Evolutionary conservation across 2,113 vertebrate species (phyloP).

Genomic region (Polypterus bichir): DNA sequence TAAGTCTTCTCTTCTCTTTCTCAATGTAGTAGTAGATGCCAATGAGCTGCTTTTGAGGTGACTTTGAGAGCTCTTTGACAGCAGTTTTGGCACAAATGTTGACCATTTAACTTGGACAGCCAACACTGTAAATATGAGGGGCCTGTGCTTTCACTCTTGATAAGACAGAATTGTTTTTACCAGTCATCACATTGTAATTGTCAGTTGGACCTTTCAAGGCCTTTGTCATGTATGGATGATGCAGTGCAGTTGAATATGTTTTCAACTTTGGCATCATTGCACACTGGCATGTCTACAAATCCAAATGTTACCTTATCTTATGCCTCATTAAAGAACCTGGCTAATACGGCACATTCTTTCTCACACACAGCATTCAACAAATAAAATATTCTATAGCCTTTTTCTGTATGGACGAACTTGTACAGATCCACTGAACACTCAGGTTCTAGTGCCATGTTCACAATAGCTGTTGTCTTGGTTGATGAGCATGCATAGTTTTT

Average conservation of each 20-base stretch:
- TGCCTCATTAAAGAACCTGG: not conserved
- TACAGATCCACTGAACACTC: constrained; percentile 11
- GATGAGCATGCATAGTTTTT: no score
- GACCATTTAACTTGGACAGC: constrained; percentile 19
- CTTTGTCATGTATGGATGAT: constrained; percentile 22
- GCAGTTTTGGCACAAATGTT: constrained; percentile 26
- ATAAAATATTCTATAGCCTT: constrained; percentile 18
- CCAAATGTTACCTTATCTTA: not conserved
- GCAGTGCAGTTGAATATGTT: constrained; percentile 12
- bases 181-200: constrained; percentile 23
- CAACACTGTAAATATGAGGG: constrained; percentile 19
- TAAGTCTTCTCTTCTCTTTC: constrained; percentile 15
- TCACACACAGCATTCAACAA: constrained; percentile 6
- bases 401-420: constrained; percentile 19
- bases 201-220: constrained; percentile 22
- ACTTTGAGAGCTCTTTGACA: constrained; percentile 20
- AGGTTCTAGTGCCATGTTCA: not conserved
- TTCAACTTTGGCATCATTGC: constrained; percentile 13
- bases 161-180: constrained; percentile 15
- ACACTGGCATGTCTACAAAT: constrained; percentile 13
- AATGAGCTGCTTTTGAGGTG: constrained; percentile 19
- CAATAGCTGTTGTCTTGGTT: no score
- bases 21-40: constrained; percentile 20
- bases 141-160: constrained; percentile 21
- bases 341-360: not conserved